These are phyloP conservation scores for Tigriopus japonicus DNA, from an alignment of 1,140 invertebrate genomes.

Conservation along the genomic window DNA sequence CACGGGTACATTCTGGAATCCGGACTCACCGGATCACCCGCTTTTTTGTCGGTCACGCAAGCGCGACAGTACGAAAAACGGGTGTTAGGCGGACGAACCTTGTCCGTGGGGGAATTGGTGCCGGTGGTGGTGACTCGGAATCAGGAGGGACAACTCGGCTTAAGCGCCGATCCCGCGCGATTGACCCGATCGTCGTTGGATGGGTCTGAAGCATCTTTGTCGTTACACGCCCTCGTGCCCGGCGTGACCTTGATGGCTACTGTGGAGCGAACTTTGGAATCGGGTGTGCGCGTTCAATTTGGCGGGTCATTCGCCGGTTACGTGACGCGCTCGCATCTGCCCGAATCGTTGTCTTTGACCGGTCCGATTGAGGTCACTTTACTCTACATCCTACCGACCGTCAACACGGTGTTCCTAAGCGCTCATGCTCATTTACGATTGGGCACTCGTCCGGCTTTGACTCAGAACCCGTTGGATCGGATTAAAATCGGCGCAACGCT, in stretches of 20 bases:
- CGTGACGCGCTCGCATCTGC: background rate
- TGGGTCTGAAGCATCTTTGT: background rate
- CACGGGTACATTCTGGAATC: conserved; percentile 2
- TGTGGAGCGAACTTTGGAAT: background rate
- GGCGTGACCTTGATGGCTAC: background rate
- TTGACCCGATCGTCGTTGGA: background rate
- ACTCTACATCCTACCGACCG: background rate
- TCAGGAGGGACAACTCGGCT: background rate
- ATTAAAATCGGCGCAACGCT: background rate
- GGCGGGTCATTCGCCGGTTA: background rate
- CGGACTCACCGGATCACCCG: background rate
- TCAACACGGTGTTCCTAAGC: background rate
- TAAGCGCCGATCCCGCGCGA: background rate
- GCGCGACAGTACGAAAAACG: background rate
- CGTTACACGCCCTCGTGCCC: background rate
- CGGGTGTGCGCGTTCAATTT: background rate
- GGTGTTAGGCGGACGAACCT: background rate
- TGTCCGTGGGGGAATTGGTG: background rate
- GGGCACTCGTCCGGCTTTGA: too few species aligned
- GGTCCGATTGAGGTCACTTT: background rate
- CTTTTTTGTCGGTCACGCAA: background rate
- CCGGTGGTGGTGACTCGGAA: background rate
- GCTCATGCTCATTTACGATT: background rate
- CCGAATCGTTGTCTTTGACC: background rate
- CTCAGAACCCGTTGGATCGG: background rate